phyloP scores from a whole-genome alignment of 2,888 invertebrate species.

The Netelia fuscicornis region DNA sequence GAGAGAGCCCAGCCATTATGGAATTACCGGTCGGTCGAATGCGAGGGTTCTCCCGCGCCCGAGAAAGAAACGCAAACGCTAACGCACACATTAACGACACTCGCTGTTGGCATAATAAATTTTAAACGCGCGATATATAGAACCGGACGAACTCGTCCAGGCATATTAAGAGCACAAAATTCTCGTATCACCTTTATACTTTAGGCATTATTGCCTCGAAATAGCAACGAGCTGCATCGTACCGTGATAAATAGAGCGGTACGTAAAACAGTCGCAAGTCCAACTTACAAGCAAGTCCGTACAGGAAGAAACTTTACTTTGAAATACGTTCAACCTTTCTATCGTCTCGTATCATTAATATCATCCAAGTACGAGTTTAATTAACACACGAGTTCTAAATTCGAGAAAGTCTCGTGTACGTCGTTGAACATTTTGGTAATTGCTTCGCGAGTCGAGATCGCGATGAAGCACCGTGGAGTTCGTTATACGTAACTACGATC shows the following conservation, averaged over 20 bases:
- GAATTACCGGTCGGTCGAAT: slow-evolving; percentile 72
- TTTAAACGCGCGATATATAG: slow-evolving; percentile 2
- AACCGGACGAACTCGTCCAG: not conserved
- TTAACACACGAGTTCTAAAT: slow-evolving; percentile 17
- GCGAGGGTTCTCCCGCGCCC: slow-evolving; percentile 9
- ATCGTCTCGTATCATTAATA: slow-evolving; percentile 8
- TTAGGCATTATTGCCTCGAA: not conserved
- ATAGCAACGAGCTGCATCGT: not conserved
- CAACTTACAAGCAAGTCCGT: not conserved
- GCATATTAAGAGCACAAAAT: slow-evolving; percentile 7
- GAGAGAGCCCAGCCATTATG: slow-evolving; percentile 74
- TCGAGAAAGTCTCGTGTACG: not conserved
- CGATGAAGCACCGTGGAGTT: no score
- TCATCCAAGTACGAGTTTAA: slow-evolving; percentile 1
- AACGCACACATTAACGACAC: slow-evolving; percentile 32
- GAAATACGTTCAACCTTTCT: slow-evolving; percentile 5
- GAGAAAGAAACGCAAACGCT: slow-evolving; percentile 8
- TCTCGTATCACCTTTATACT: slow-evolving; percentile 6
- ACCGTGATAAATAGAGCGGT: not conserved
- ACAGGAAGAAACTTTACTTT: slow-evolving; percentile 18
- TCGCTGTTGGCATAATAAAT: slow-evolving; percentile 26
- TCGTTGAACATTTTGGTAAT: no score
- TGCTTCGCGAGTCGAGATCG: no score
- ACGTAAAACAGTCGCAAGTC: not conserved
- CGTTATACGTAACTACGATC: no score